Base-by-base conservation (phyloP, 2,113 vertebrate species). In the Indicator indicator region DNA sequence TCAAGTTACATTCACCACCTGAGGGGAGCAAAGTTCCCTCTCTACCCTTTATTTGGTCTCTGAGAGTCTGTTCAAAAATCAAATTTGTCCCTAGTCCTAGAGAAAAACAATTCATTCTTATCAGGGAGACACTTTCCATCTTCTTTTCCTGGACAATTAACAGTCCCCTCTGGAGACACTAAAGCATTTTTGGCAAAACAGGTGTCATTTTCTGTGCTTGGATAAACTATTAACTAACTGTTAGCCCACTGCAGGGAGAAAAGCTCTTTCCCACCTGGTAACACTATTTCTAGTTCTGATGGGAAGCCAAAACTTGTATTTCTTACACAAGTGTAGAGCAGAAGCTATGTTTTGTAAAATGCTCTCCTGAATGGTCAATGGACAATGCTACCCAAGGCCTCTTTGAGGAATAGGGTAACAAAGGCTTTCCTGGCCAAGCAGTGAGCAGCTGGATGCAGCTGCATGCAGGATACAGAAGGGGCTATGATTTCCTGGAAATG, bases 141-240 rank as follows among this genome's bases (percentile, higher is more conserved):
- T 55, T 86, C 48, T 74, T 90, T 71, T 86, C 76, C 62, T 4
- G 3, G 60, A 88, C 69, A 77, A 90, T 74, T 83, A 90, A 60
- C 33, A 88, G 71, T 5, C 21, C 48, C 80, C 58, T 88, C 80
- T 74, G 65, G 44, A 95, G 65, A 88, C 62, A 68, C 42, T 8
- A 88, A 73, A 0, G 1, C 16, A 62, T 59, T 77, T 83, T 83
- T 86, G 62, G 73, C 70, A 92, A 76, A 86, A 9, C 42, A 83
- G 62, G 70, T 54, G n/a, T 58, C n/a, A 42, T 86, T 88, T 95
- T 86, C 88, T 90, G 76, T 69, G 80, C 60, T 88, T 44, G 62
- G 92, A 65, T 59, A 81, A 94, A 78, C 58, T 65, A 86, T 71
- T 68, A 91, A 60, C 32, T 63, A 93, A 90, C 69, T 36, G 27